These are phyloP conservation scores for Limnephilus auricula DNA, from an alignment of 2,888 invertebrate genomes.

Conservation along the genomic window DNA sequence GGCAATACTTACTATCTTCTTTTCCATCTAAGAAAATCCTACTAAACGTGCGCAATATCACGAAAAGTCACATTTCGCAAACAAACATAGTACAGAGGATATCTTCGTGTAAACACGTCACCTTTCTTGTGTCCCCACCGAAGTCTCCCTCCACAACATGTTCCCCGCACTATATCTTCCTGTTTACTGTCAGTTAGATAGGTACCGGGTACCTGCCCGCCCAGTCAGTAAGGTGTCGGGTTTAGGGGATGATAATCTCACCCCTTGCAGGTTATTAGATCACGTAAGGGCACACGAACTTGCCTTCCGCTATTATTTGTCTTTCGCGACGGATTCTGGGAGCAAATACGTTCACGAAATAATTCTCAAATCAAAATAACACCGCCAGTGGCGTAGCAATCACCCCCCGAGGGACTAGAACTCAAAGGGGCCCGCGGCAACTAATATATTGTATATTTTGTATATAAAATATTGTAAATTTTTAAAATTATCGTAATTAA, in stretches of 20 bases:
- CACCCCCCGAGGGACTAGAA: background rate
- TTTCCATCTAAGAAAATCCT: background rate
- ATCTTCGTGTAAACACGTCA: background rate
- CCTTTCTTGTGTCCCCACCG: background rate
- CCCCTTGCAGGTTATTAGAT: conserved; percentile 27
- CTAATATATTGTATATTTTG: too few relatives aligned
- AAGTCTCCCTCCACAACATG: background rate
- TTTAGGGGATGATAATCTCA: conserved; percentile 5
- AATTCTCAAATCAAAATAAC: background rate
- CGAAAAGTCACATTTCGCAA: background rate
- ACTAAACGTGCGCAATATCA: background rate
- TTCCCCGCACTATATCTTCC: background rate
- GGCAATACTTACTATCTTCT: too few relatives aligned
- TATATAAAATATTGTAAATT: too few relatives aligned
- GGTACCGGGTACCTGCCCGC: background rate
- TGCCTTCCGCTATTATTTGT: conserved; percentile 27
- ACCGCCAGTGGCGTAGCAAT: background rate
- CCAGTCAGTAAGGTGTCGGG: background rate
- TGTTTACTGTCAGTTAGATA: background rate
- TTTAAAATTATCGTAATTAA: too few relatives aligned
- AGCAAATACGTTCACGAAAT: conserved; percentile 11
- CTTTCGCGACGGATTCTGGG: conserved; percentile 4
- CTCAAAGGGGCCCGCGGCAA: background rate
- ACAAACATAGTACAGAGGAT: background rate
- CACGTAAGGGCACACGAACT: conserved; percentile 3